Conservation (phyloP, 2,797 vertebrate genomes). For the Sylvia borin region DNA sequence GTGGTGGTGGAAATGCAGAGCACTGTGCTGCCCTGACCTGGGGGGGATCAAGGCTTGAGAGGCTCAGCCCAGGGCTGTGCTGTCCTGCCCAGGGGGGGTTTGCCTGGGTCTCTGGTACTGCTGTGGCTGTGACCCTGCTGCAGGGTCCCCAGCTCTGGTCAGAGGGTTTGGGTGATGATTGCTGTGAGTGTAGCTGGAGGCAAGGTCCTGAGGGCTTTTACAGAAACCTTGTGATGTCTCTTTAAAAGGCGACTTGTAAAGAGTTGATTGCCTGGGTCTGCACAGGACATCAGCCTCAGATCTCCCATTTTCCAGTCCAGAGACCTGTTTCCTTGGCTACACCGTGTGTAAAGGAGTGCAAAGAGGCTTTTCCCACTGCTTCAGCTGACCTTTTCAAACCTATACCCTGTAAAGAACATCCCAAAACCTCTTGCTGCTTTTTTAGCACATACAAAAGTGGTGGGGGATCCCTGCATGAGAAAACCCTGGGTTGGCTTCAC, state of each 20-base stretch:
- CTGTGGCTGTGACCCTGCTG: neutral
- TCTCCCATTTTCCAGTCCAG: neutral
- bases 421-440: neutral
- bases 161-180: neutral
- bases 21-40: neutral
- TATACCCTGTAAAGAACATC: neutral
- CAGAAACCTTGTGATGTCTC: neutral
- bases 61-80: neutral
- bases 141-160: neutral
- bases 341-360: neutral
- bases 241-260: neutral
- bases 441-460: rapidly evolving
- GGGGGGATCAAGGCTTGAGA: neutral
- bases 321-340: neutral
- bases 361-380: neutral
- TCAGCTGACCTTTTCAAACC: neutral
- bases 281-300: neutral
- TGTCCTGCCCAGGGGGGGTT: neutral
- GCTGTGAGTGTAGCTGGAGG: neutral
- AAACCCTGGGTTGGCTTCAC: neutral
- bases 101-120: neutral
- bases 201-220: neutral
- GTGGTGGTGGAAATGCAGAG: neutral
- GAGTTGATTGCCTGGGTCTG: neutral
- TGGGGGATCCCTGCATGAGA: rapidly evolving